Evolutionary conservation across 2,888 invertebrate genomes (phyloP), one percentile per base, ranked within the genome.

Genomic region (Troides helena): DNA sequence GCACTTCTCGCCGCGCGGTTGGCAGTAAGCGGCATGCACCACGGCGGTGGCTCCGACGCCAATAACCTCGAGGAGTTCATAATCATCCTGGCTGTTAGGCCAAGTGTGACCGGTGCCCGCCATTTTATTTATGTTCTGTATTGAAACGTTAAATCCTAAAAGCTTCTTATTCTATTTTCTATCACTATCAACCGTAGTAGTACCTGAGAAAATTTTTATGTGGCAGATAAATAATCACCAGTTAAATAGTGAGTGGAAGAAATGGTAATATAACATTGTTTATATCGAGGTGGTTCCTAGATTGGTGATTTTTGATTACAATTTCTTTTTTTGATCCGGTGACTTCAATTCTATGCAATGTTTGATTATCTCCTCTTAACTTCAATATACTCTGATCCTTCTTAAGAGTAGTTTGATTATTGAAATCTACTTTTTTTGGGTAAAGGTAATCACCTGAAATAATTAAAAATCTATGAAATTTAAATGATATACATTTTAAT

Each of bases 21-120:
- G 95, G 88, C 99, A 99, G 78, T 95, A 95, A 8, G 99, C 99
- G 72, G 97, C 97, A 89, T 99, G 98, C n/a, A 99, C 99, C 59
- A 98, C 97, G 46, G 99, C 99, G n/a, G 99, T 99, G 71, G 99
- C 99, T 68, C 99, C 99, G 73, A 98, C 97, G 80, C 99, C 98
- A 83, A 99, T 98, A 75, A 99, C 98, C 91, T 99, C 98, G 80
- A 96, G 95, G 78, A 99, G 92, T 88, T 98, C 98, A 89, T 99
- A 99, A 87, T 98, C 98, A 81, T 98, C 98, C 89, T 97, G 97
- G 84, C 96, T 95, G 92, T 98, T 98, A 74, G 98, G 96, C 98
- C 98, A 99, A 79, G 95, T 82, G 72, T 89, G 88, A 62, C 90
- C 85, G 0, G 86, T 83, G 23, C 86, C 81, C 73, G 90, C 90